phyloP scores from a whole-genome alignment of 2,888 invertebrate species.

The Dasysyrphus tricinctus region DNA sequence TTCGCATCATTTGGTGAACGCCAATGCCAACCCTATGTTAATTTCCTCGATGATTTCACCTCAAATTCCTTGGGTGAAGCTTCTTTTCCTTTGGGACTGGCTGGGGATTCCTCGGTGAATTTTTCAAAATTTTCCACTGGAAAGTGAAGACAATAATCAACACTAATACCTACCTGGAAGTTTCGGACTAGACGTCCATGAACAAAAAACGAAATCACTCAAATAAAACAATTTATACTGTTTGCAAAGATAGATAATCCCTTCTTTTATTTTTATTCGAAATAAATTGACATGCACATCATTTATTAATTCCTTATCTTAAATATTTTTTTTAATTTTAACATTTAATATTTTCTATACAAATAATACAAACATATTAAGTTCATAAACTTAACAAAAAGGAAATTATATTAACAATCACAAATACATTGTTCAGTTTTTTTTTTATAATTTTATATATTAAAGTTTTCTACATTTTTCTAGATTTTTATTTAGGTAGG shows the following conservation, averaged over 20 bases:
- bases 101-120: too few species aligned
- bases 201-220: too few species aligned
- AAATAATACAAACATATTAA: slow-evolving; percentile 29
- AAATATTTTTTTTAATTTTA: slow-evolving; percentile 17
- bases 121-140: too few species aligned
- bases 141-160: too few species aligned
- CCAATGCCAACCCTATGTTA: too few species aligned
- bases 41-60: too few species aligned
- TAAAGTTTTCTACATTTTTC: neutral
- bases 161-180: too few species aligned
- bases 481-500: neutral
- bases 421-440: slow-evolving; percentile 40
- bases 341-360: slow-evolving; percentile 49
- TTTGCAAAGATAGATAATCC: neutral
- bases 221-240: neutral
- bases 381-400: slow-evolving; percentile 35
- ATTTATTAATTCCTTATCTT: slow-evolving; percentile 39
- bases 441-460: slow-evolving; percentile 22
- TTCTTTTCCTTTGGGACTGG: too few species aligned
- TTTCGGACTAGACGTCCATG: too few species aligned
- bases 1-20: too few species aligned
- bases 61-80: too few species aligned
- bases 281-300: slow-evolving; percentile 72
- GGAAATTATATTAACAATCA: slow-evolving; percentile 46
- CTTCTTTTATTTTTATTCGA: slow-evolving; percentile 68